A percentile compares a stretch with the other conserved stretches of the same genome.
phyloP scores from a whole-genome alignment of 2,888 invertebrate genomes.

The Mythimna lalbum region DNA sequence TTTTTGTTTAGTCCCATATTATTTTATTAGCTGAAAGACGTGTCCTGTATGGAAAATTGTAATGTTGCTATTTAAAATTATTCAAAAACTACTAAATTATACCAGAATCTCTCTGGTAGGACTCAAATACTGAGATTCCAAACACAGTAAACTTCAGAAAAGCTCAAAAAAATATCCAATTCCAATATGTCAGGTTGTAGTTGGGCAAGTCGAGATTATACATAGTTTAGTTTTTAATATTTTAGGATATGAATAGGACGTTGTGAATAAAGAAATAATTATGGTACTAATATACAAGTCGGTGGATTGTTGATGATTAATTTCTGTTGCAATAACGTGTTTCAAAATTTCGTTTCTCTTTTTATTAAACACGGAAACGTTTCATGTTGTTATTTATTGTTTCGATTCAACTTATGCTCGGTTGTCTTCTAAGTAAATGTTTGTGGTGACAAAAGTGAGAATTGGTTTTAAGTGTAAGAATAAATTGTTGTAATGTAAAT shows the following conservation, averaged over 20 bases:
- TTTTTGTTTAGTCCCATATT: no score
- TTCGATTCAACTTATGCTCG: conserved; percentile 73
- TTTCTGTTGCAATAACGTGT: conserved; percentile 63
- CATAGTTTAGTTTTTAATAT: conserved; percentile 71
- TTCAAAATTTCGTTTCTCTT: conserved; percentile 63
- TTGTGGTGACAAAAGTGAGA: conserved; percentile 62
- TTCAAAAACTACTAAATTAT: conserved; percentile 15
- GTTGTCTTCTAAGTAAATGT: conserved; percentile 69
- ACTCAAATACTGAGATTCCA: conserved; percentile 47
- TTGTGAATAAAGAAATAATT: conserved; percentile 70
- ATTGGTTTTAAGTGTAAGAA: conserved; percentile 72
- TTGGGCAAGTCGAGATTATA: conserved; percentile 73
- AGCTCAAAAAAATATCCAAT: conserved; percentile 60
- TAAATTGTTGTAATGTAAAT: conserved; percentile 88
- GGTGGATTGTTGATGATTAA: conserved; percentile 64
- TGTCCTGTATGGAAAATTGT: no score
- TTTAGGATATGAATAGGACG: conserved; percentile 71
- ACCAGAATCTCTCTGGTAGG: background rate
- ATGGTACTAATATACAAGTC: conserved; percentile 69
- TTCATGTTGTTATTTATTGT: conserved; percentile 83
- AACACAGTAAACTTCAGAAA: conserved; percentile 30
- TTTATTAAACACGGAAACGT: conserved; percentile 67
- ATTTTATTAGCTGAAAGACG: no score
- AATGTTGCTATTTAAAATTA: conserved; percentile 9
- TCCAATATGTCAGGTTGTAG: conserved; percentile 84